These are phyloP conservation scores for Papilio elwesi DNA, from an alignment of 2,888 invertebrate genomes.

Conservation along the genomic window DNA sequence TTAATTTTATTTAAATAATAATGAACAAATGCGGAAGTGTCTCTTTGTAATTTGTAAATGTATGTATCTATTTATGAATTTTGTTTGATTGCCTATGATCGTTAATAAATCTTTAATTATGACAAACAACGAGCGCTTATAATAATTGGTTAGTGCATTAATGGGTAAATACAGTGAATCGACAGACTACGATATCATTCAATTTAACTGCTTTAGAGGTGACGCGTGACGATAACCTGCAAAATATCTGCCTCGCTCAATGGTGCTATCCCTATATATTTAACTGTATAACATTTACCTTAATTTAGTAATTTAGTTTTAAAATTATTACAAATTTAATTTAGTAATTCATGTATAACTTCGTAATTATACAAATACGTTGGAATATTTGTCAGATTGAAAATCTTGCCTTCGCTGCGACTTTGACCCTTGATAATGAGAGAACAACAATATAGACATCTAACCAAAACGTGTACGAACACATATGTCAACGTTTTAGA, in stretches of 20 bases:
- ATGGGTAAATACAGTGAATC: constrained; percentile 77
- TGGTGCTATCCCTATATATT: constrained; percentile 64
- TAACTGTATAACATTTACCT: constrained; percentile 54
- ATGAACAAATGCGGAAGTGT: no score
- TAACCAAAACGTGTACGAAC: constrained; percentile 29
- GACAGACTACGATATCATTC: constrained; percentile 80
- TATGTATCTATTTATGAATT: not conserved
- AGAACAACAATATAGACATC: constrained; percentile 35
- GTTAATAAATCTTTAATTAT: constrained; percentile 31
- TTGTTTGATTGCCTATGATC: constrained; percentile 1
- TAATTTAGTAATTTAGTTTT: not conserved
- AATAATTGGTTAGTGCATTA: constrained; percentile 76
- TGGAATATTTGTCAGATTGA: constrained; percentile 24
- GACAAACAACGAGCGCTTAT: constrained; percentile 59
- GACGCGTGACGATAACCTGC: constrained; percentile 79
- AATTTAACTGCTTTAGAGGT: constrained; percentile 82
- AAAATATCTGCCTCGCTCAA: constrained; percentile 70
- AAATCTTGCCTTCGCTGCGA: constrained; percentile 34
- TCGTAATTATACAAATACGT: not conserved
- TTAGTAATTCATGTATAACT: constrained; percentile 14
- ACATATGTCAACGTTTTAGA: constrained; percentile 39
- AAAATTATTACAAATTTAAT: no score
- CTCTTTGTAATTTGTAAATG: not conserved
- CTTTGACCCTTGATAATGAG: constrained; percentile 40
- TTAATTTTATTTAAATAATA: no score